Evolutionary conservation across 2,113 vertebrate genomes (phyloP).

Genomic region (Athene cunicularia): DNA sequence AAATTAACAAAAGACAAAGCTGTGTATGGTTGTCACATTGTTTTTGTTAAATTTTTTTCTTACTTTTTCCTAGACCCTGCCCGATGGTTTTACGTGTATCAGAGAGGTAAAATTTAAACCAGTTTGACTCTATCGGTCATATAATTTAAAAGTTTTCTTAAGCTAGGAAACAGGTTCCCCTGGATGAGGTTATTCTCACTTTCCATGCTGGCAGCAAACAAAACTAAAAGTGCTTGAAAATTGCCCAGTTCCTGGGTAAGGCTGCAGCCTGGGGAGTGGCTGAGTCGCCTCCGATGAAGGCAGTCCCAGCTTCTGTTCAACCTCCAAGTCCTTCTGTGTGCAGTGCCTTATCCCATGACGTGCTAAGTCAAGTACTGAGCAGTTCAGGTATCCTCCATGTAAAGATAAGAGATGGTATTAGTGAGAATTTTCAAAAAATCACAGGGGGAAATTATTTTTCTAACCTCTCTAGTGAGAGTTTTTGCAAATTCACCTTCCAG

Average conservation of each 20-base stretch:
- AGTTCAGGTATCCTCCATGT: background rate
- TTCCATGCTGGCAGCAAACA: background rate
- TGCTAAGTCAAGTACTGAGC: background rate
- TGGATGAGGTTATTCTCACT: background rate
- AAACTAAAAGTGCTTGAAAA: background rate
- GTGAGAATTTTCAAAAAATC: background rate
- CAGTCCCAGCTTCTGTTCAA: background rate
- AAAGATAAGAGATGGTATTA: background rate
- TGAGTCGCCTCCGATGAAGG: background rate
- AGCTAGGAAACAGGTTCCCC: background rate
- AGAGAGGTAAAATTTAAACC: constrained; percentile 76
- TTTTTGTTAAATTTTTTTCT: constrained; percentile 56
- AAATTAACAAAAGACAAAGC: background rate
- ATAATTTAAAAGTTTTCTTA: background rate
- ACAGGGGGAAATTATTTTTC: background rate
- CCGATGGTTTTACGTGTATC: constrained; percentile 76
- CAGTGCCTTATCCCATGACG: background rate
- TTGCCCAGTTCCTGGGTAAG: background rate
- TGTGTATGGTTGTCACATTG: constrained; percentile 1
- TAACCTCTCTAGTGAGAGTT: background rate
- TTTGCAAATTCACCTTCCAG: background rate
- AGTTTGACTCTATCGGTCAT: constrained; percentile 32
- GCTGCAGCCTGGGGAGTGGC: background rate
- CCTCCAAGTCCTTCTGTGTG: background rate
- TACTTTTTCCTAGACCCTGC: constrained; percentile 77